Evolutionary conservation across 2,888 invertebrate genomes (phyloP), one percentile per base, ranked within the genome.

Genomic region (Biston betularia): DNA sequence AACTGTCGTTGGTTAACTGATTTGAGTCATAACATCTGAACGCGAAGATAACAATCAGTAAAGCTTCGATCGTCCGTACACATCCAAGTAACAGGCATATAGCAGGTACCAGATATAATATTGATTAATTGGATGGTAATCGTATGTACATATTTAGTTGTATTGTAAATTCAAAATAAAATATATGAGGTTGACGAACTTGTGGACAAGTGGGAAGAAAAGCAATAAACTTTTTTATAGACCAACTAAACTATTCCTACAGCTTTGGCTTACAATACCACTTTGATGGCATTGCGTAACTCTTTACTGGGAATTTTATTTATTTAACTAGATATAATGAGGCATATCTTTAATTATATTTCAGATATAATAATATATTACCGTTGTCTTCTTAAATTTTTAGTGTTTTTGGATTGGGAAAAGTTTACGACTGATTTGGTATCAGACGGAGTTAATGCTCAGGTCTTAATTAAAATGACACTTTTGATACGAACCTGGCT

Each of bases 181-280:
- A 88, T 87, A 88, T 86, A 89, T 85, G 85, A 83, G 87, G 84
- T 86, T 82, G 76, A 75, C 77, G 87, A 89, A 86, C 89, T 83
- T 77, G 70, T 72, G 80, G 79, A 79, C 80, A 87, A 89, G 87
- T 89, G 88, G 88, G 88, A 90, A 89, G 89, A 89, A 87, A 88
- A 86, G 89, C 82, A 79, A 90, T 92, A 90, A 90, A 89, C 75
- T 77, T 84, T 89, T 89, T 91, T 90, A 90, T 89, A 82, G 86
- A 79, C 79, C 79, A 78, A 84, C 83, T 81, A 81, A 82, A 80
- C 77, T 84, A 85, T 75, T 84, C 81, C 80, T 83, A 78, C 76
- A 75, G 76, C 79, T 84, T 84, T 79, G 75, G 80, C 79, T 84
- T 78, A 75, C 75, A 79, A 81, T 84, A 81, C 66, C 59, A 69